Base-by-base conservation (phyloP, 1,140 invertebrate species). In the Magallana gigas region DNA sequence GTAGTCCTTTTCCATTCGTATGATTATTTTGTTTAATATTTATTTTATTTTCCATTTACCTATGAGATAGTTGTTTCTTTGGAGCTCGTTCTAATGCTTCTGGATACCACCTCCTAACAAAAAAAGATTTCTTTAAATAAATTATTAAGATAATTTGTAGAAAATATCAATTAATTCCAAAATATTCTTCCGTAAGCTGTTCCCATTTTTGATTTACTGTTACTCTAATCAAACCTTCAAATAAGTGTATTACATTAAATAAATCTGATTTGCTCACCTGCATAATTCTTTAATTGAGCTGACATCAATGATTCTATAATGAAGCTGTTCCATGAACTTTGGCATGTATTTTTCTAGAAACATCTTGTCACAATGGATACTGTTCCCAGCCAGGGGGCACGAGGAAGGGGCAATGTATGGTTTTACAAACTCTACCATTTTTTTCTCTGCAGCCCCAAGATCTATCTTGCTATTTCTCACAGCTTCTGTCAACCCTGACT, bases 261-360 rank as follows among this genome's bases (percentile, higher is more conserved):
- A 48, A 48, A 48, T 48, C 36, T 48, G 2, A 48, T 4, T 48
- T 48, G 36, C 36, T 36, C 57, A 96, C 96, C 94, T 96, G 76
- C 94, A 95, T 36, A 99, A 92, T 95, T 99, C 98, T 94, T 99
- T 99, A 1, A 99, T 95, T 4, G 97, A 96, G 58, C 97, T 98
- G 6, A 99, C 98, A 96, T 99, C 98, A 84, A 99, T 97, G 36
- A 98, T 97, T 92, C 98, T 96, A 95, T 99, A 99, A 95, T 99
- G 98, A 85, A 99, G 95, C 94, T 98, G 97, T 12, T 96, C 92
- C 92, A 97, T 90, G 58, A 95, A 93, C 7, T 89, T 83, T 12
- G 94, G 94, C 94, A 95, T 95, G 88, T 94, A 93, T 89, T 93
- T 94, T 29, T 93, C 86, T 0, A 95, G 91, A 88, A 95, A 95